These are phyloP conservation scores for Furnarius figulus DNA, from an alignment of 2,113 vertebrate species.

Conservation along the genomic window DNA sequence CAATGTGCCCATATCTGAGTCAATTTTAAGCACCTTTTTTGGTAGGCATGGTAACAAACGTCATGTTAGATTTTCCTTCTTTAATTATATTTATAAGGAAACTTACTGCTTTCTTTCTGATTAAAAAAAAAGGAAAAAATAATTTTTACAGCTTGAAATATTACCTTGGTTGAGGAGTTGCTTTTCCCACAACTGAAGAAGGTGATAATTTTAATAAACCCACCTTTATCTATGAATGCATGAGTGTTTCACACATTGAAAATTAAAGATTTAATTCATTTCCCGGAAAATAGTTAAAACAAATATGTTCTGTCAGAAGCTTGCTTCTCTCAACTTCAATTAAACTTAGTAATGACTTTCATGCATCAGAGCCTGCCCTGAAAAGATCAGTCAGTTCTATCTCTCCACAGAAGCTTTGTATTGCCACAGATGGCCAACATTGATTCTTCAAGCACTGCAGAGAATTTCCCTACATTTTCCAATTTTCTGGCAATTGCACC, in stretches of 20 bases:
- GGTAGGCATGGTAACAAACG: not conserved
- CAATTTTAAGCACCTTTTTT: not conserved
- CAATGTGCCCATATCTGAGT: not conserved
- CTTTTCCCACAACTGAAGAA: not conserved
- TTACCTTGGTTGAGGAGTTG: slow-evolving; percentile 17
- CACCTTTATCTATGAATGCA: slow-evolving; percentile 32
- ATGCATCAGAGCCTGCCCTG: not conserved
- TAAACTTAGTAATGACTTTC: slow-evolving; percentile 57
- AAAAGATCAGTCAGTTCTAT: slow-evolving; percentile 20
- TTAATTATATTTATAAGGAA: not conserved
- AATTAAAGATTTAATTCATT: slow-evolving; percentile 48
- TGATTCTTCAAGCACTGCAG: not conserved
- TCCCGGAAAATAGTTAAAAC: slow-evolving; percentile 41
- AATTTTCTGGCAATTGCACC: slow-evolving; percentile 52
- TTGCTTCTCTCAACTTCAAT: slow-evolving; percentile 29
- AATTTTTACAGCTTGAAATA: slow-evolving; percentile 41
- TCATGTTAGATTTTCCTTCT: not conserved
- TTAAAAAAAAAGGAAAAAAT: not conserved
- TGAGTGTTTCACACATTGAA: slow-evolving; percentile 2
- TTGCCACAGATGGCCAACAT: not conserved
- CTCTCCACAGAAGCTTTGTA: not conserved
- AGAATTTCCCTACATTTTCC: slow-evolving; percentile 25
- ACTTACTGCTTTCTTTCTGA: not conserved
- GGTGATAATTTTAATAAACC: slow-evolving; percentile 60
- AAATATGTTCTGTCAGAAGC: slow-evolving; percentile 22